A percentile compares a stretch with the other conserved stretches of the same genome.
Conservation (phyloP, 2,888 invertebrate genomes). For the Troilus luridus region DNA sequence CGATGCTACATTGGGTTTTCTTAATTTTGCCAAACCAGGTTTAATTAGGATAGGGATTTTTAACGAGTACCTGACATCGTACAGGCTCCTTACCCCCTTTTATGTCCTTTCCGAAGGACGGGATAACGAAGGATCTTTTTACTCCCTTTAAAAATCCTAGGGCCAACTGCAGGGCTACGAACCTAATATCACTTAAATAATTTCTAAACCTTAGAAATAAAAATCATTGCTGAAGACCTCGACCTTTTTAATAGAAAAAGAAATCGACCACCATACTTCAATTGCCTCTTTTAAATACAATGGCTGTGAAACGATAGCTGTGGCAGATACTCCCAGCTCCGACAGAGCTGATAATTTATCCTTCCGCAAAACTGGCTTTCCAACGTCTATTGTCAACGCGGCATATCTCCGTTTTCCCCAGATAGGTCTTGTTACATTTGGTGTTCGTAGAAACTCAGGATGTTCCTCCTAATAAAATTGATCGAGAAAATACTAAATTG, state of each 20-base stretch:
- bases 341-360: background rate
- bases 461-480: background rate
- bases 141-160: no score
- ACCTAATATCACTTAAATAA: no score
- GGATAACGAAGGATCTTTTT: no score
- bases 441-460: background rate
- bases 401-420: background rate
- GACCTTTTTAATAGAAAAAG: background rate
- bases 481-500: background rate
- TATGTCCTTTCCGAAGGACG: no score
- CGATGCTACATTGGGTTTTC: no score
- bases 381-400: background rate
- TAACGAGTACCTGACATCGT: no score
- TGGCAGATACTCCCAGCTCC: background rate
- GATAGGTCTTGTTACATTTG: background rate
- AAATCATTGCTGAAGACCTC: no score
- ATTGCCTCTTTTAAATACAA: background rate
- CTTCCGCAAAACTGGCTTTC: background rate
- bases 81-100: no score
- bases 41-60: no score
- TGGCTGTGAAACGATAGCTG: background rate
- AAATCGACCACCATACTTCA: background rate
- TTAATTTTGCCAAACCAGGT: no score
- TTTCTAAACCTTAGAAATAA: no score
- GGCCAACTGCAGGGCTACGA: no score